Conservation (phyloP, 23 tunicate species). For the Ascidia mentula region DNA sequence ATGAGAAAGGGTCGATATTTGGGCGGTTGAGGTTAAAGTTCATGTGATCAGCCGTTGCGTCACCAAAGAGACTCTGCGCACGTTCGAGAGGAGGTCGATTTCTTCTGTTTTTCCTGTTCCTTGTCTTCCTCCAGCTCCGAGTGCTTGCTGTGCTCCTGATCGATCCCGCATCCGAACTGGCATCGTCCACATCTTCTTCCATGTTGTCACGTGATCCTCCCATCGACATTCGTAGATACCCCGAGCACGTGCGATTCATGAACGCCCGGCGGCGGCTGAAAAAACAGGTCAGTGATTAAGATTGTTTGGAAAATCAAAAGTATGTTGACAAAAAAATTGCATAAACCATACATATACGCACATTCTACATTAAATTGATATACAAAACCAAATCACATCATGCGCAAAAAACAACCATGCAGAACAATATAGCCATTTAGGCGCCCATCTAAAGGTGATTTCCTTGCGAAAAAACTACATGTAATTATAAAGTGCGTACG, state of each 20-base stretch:
- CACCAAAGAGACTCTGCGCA: constrained; percentile 9
- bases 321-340: no score
- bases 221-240: background rate
- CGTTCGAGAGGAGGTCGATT: background rate
- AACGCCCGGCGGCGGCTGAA: constrained; percentile 25
- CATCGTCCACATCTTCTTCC: constrained; percentile 21
- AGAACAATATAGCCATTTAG: no score
- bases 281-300: no score
- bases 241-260: constrained; percentile 22
- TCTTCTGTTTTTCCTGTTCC: background rate
- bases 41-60: background rate
- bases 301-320: no score
- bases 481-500: no score
- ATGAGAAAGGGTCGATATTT: constrained; percentile 2
- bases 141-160: constrained; percentile 26
- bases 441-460: no score
- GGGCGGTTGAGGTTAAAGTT: background rate
- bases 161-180: constrained; percentile 19
- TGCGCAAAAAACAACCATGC: no score
- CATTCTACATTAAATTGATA: no score
- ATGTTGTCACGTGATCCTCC: constrained; percentile 10
- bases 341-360: no score
- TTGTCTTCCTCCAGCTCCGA: background rate
- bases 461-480: no score
- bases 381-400: no score